Conservation (phyloP, 2,888 invertebrate species). For the Dexiosoma caninum region DNA sequence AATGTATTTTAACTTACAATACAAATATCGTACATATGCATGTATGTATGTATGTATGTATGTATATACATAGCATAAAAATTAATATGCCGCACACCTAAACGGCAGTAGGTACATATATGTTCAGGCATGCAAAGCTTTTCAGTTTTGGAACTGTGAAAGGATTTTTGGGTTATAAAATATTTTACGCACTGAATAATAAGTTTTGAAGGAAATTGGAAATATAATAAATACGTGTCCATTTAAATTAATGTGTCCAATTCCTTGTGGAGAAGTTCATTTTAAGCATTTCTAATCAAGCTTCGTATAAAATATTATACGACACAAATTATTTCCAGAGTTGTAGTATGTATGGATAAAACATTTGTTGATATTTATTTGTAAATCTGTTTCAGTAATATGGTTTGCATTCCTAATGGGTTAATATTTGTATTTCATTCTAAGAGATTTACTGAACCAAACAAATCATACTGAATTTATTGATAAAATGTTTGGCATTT, state of each 20-base stretch:
- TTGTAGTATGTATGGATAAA: too few species aligned
- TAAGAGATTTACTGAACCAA: conserved; percentile 16
- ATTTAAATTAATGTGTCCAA: conserved; percentile 5
- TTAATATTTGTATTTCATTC: conserved; percentile 3
- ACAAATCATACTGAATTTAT: conserved; percentile 23
- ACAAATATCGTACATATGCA: too few species aligned
- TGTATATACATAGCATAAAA: too few species aligned
- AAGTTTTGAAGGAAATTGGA: not conserved
- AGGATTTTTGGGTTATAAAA: not conserved
- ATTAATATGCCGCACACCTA: too few species aligned
- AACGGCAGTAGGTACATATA: too few species aligned
- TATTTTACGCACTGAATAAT: conserved; percentile 11
- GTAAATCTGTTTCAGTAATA: not conserved
- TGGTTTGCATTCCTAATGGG: not conserved
- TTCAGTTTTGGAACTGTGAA: not conserved
- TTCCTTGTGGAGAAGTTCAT: conserved; percentile 11
- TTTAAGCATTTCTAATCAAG: not conserved
- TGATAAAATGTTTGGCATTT: conserved; percentile 25
- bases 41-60: too few species aligned
- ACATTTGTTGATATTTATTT: not conserved
- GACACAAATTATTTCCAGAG: not conserved
- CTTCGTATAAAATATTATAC: too few species aligned
- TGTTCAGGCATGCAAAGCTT: not conserved
- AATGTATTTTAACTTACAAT: not conserved
- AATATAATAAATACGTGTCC: not conserved